Evolutionary conservation across 1,140 invertebrate species (phyloP).

Genomic region (Drosophila paulistorum): DNA sequence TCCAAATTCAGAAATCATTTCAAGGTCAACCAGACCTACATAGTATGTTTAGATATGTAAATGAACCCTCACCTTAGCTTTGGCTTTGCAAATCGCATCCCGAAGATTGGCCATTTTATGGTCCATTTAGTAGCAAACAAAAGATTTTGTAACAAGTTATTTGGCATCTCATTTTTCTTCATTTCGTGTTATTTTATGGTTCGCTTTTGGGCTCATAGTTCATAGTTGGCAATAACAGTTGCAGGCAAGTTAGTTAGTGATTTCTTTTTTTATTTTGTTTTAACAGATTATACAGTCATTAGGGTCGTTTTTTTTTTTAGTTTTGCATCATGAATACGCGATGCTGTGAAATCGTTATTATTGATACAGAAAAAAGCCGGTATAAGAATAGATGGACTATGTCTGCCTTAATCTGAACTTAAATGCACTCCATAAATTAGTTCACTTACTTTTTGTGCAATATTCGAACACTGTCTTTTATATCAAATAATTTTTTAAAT

Average conservation of each 20-base stretch:
- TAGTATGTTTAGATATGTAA: constrained; percentile 51
- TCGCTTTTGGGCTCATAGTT: constrained; percentile 18
- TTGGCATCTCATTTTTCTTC: constrained; percentile 42
- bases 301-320: constrained; percentile 26
- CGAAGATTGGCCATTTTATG: constrained; percentile 56
- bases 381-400: not conserved
- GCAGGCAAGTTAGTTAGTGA: constrained; percentile 3
- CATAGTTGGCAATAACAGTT: constrained; percentile 42
- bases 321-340: constrained; percentile 6
- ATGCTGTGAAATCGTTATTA: constrained; percentile 18
- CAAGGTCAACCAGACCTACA: constrained; percentile 47
- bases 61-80: constrained; percentile 70
- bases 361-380: not conserved
- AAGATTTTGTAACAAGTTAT: constrained; percentile 59
- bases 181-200: constrained; percentile 42
- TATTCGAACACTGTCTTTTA: no score
- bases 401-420: not conserved
- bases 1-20: constrained; percentile 50
- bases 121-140: constrained; percentile 33
- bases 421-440: not conserved
- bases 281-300: not conserved
- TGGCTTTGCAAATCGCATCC: constrained; percentile 48
- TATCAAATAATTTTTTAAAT: not conserved
- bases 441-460: not conserved
- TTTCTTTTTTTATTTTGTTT: constrained; percentile 10